These are phyloP conservation scores for Nysson spinosus DNA, from an alignment of 2,888 invertebrate species.

Conservation along the genomic window DNA sequence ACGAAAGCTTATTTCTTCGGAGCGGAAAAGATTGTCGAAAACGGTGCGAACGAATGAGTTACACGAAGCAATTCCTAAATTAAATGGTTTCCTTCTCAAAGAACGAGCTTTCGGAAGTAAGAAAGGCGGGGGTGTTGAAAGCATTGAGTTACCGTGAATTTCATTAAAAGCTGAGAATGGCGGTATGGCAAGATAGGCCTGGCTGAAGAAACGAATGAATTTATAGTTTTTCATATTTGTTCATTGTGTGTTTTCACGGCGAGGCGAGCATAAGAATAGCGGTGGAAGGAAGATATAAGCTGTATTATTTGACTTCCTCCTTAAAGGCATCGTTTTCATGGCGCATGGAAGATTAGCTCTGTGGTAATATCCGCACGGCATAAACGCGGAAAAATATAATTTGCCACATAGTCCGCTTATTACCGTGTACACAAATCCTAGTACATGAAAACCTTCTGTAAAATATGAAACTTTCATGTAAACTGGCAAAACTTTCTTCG, in stretches of 20 bases:
- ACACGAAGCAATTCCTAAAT: constrained; percentile 42
- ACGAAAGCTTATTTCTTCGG: not conserved
- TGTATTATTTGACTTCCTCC: constrained; percentile 40
- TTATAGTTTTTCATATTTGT: constrained; percentile 69
- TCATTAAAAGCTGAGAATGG: constrained; percentile 57
- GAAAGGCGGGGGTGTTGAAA: constrained; percentile 9
- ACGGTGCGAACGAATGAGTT: constrained; percentile 20
- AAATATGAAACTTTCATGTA: not conserved
- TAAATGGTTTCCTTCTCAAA: constrained; percentile 38
- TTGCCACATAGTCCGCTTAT: constrained; percentile 23
- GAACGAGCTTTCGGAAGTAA: constrained; percentile 13
- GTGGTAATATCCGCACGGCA: constrained; percentile 25
- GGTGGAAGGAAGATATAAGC: constrained; percentile 27
- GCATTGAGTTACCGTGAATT: constrained; percentile 55
- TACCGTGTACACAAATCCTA: constrained; percentile 17
- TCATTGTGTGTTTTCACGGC: constrained; percentile 49
- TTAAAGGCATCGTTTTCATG: constrained; percentile 34
- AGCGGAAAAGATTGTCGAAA: constrained; percentile 1
- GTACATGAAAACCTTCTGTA: constrained; percentile 2
- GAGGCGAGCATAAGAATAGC: constrained; percentile 10
- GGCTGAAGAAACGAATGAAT: constrained; percentile 56
- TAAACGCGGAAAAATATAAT: constrained; percentile 30
- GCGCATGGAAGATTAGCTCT: constrained; percentile 32
- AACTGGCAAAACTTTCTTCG: too few relatives aligned
- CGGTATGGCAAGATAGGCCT: constrained; percentile 6